A percentile compares a stretch with the other conserved stretches of the same genome.
phyloP scores from a whole-genome alignment of 2,113 vertebrate species.

The Hyperopisus bebe region DNA sequence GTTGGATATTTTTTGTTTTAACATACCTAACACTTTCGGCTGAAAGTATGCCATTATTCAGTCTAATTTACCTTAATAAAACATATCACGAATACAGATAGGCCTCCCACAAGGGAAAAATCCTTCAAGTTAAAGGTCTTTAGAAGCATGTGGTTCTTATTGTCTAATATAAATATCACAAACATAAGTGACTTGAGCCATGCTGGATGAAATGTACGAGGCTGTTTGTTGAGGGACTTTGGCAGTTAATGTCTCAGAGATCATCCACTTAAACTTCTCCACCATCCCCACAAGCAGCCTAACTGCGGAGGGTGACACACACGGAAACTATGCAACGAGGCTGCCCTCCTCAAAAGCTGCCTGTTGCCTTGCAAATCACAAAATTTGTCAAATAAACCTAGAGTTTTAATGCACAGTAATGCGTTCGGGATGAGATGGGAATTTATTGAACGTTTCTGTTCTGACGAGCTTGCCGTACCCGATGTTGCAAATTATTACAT shows the following conservation, averaged over 20 bases:
- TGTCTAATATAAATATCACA: not conserved
- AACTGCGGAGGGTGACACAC: slow-evolving; percentile 4
- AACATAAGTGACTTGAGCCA: not conserved
- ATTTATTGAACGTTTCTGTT: not conserved
- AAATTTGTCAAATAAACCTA: not conserved
- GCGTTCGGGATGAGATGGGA: not conserved
- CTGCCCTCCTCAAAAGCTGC: not conserved
- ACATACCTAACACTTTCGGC: not conserved
- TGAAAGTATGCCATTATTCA: not conserved
- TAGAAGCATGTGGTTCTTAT: not conserved
- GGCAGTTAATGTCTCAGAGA: not conserved
- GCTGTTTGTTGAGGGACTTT: not conserved
- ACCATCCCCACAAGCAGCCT: not conserved
- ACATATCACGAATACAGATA: not conserved
- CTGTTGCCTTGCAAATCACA: not conserved
- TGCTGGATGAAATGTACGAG: not conserved
- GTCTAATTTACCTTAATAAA: not conserved
- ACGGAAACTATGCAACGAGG: slow-evolving; percentile 6
- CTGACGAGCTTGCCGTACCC: not conserved
- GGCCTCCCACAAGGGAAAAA: not conserved
- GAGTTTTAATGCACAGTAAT: slow-evolving; percentile 3
- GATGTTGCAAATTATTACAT: not conserved
- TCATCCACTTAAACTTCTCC: not conserved
- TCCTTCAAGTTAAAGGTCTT: not conserved
- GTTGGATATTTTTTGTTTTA: not conserved